phyloP scores from a whole-genome alignment of 37 sponge, comb jelly and placozoan genomes.

The Petrosia ficiformis region DNA sequence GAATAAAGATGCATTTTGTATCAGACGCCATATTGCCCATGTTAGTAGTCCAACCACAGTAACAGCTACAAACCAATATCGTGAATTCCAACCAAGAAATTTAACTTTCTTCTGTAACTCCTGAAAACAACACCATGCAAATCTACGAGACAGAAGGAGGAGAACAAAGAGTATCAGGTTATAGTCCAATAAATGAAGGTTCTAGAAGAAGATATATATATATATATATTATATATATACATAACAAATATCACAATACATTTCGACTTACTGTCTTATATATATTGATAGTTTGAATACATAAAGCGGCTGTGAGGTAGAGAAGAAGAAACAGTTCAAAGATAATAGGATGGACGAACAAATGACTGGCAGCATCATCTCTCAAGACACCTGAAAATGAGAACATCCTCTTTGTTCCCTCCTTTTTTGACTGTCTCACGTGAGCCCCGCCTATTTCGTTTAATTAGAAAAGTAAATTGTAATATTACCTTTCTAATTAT shows the following conservation, averaged over 20 bases:
- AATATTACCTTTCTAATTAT: no score
- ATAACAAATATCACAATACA: not conserved
- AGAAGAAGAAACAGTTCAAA: slow-evolving; percentile 66
- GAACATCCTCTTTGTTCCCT: not conserved
- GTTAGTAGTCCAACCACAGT: not conserved
- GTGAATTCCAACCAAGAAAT: not conserved
- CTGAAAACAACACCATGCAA: slow-evolving; percentile 43
- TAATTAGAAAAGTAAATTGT: no score
- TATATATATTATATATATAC: not conserved
- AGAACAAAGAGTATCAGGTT: slow-evolving; percentile 55
- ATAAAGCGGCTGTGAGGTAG: slow-evolving; percentile 46
- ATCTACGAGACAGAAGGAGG: slow-evolving; percentile 49
- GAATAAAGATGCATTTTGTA: slow-evolving; percentile 62
- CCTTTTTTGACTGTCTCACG: no score
- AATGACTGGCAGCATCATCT: slow-evolving; percentile 63
- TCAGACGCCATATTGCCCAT: slow-evolving; percentile 44
- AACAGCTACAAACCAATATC: not conserved
- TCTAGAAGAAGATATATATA: slow-evolving; percentile 28
- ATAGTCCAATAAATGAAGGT: slow-evolving; percentile 49
- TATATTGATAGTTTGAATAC: slow-evolving; percentile 72
- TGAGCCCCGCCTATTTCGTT: no score
- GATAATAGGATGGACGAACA: slow-evolving; percentile 32
- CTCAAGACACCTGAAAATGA: slow-evolving; percentile 10
- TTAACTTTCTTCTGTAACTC: slow-evolving; percentile 9
- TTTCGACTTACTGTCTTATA: slow-evolving; percentile 62